Percentiles rank a stretch among this genome's conserved stretches.
Conservation (phyloP, 2,113 vertebrate genomes). For the Columba janthina region DNA sequence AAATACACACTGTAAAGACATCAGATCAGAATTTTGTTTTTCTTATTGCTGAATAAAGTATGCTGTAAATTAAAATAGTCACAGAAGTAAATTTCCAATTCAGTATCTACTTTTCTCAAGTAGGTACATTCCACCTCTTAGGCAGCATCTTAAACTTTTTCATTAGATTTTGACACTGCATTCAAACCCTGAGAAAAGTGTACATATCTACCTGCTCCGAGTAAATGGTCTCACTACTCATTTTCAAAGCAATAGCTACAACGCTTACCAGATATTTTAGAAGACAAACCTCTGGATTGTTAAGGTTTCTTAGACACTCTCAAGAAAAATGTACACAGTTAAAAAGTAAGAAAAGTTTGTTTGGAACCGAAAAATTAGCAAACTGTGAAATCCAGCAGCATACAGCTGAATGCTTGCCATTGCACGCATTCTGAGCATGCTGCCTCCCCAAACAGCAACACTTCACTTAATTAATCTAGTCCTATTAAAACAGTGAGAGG, state of each 20-base stretch:
- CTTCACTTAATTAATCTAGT: slow-evolving; percentile 68
- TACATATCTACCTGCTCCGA: not conserved
- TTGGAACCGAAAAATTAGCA: not conserved
- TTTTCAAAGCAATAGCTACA: not conserved
- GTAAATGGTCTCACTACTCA: not conserved
- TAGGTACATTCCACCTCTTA: not conserved
- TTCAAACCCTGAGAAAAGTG: not conserved
- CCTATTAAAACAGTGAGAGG: slow-evolving; percentile 74
- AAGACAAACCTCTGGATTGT: not conserved
- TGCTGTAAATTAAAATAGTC: not conserved
- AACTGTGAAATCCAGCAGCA: not conserved
- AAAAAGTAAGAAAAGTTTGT: not conserved
- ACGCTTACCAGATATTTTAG: not conserved
- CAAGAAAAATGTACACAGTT: not conserved
- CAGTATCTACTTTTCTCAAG: not conserved
- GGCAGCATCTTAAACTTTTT: not conserved
- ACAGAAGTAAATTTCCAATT: not conserved
- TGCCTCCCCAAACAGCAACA: slow-evolving; percentile 74
- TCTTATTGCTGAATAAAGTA: not conserved
- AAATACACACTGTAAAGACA: not conserved
- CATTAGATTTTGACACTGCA: not conserved
- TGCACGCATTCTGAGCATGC: slow-evolving; percentile 69
- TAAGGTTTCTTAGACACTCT: not conserved
- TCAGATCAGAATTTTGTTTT: not conserved
- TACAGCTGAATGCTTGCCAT: slow-evolving; percentile 4